Conservation (phyloP, 2,113 vertebrate genomes). For the Kryptolebias marmoratus region DNA sequence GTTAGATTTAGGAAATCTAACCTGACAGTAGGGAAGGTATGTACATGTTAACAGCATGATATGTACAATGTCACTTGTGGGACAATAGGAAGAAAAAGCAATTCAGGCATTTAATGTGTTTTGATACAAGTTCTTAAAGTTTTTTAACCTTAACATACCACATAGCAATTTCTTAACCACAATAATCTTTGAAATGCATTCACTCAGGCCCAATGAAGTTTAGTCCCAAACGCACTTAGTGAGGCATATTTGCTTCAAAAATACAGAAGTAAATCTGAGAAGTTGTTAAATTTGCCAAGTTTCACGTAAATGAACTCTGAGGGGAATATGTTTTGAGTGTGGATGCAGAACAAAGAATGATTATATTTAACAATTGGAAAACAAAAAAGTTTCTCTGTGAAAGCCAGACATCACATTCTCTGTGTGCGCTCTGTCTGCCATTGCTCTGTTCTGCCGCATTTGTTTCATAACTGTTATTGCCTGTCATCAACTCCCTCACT, state of each 20-base stretch:
- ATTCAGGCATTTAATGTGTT: too few species aligned
- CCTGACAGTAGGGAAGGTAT: too few species aligned
- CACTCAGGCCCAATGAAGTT: constrained; percentile 20
- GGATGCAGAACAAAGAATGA: constrained; percentile 69
- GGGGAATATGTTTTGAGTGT: constrained; percentile 58
- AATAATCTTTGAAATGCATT: constrained; percentile 43
- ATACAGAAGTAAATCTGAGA: constrained; percentile 53
- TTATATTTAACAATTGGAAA: constrained; percentile 80
- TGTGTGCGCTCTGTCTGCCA: constrained; percentile 34
- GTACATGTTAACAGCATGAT: too few species aligned
- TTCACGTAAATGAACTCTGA: constrained; percentile 72
- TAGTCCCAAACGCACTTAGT: constrained; percentile 33
- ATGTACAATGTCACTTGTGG: too few species aligned
- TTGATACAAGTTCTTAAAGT: neutral
- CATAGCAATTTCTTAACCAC: neutral
- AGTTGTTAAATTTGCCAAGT: constrained; percentile 73
- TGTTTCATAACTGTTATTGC: constrained; percentile 69
- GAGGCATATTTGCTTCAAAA: constrained; percentile 51
- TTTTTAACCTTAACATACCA: neutral
- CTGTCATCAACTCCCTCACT: constrained; percentile 69
- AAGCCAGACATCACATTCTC: constrained; percentile 46
- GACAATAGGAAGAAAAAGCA: too few species aligned
- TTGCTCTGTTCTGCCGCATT: constrained; percentile 61
- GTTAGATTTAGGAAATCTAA: too few species aligned
- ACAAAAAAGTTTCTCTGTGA: constrained; percentile 53